phyloP scores from a whole-genome alignment of 2,888 invertebrate species.

The Lasioglossum vierecki region DNA sequence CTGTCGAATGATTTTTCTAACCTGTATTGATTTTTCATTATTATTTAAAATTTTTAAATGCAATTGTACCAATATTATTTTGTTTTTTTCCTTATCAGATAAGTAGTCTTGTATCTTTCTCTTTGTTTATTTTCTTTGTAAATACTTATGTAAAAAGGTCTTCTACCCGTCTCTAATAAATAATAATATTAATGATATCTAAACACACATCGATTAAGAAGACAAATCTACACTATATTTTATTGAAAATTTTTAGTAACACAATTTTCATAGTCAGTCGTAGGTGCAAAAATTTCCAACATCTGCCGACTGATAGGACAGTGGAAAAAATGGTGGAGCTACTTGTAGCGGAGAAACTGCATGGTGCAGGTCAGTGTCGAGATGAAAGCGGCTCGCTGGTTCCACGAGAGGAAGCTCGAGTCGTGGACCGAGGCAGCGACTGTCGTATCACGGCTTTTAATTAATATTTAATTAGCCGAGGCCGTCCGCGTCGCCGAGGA shows the following conservation, averaged over 20 bases:
- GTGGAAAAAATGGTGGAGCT: background rate
- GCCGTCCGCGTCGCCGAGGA: slow-evolving; percentile 18
- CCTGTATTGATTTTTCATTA: too few species aligned
- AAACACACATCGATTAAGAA: too few species aligned
- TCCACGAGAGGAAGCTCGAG: background rate
- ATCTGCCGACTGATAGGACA: background rate
- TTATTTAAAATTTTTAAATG: too few species aligned
- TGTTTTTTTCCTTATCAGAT: too few species aligned
- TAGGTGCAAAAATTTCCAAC: background rate
- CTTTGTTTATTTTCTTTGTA: too few species aligned
- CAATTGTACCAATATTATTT: too few species aligned
- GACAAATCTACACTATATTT: background rate
- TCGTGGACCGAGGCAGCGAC: slow-evolving; percentile 3
- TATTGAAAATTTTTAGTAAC: background rate
- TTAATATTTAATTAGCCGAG: slow-evolving; percentile 68
- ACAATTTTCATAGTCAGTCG: background rate
- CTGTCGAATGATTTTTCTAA: background rate
- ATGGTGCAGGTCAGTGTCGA: background rate
- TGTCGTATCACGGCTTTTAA: slow-evolving; percentile 44
- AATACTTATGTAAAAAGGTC: too few species aligned
- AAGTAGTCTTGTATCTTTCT: too few species aligned
- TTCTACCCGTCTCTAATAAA: too few species aligned
- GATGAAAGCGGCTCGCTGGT: background rate
- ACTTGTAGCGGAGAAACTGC: background rate
- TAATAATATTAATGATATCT: too few species aligned